Evolutionary conservation across 2,888 invertebrate genomes (phyloP).

Genomic region (Anthophora plumipes): DNA sequence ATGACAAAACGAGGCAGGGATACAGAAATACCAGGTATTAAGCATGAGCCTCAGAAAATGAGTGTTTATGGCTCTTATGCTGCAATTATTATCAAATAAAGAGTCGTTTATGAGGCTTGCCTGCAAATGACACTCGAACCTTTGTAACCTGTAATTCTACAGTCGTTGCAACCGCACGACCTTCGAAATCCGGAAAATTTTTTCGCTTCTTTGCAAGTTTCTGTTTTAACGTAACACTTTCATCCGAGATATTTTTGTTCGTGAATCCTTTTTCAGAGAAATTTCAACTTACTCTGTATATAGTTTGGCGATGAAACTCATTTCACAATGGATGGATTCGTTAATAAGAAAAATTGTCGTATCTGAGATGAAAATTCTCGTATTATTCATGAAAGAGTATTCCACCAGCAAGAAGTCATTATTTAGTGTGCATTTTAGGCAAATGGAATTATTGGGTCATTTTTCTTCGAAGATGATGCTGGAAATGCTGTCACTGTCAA

Average conservation of each 20-base stretch:
- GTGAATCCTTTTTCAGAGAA: neutral
- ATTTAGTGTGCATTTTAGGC: no score
- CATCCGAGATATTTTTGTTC: neutral
- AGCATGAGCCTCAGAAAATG: constrained; percentile 74
- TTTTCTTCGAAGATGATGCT: no score
- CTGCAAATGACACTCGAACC: constrained; percentile 79
- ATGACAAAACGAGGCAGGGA: constrained; percentile 65
- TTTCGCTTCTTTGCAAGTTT: neutral
- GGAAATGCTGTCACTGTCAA: no score
- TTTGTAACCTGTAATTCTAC: constrained; percentile 74
- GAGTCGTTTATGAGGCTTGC: constrained; percentile 77
- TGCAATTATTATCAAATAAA: constrained; percentile 83
- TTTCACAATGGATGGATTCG: no score
- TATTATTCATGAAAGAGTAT: no score
- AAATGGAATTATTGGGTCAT: no score
- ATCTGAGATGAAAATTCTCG: no score
- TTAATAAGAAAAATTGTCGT: no score
- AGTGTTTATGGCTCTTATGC: constrained; percentile 77
- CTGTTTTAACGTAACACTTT: neutral
- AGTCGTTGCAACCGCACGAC: constrained; percentile 38
- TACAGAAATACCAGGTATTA: constrained; percentile 73
- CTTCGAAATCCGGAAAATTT: constrained; percentile 60
- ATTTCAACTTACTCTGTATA: no score
- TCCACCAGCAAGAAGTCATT: no score
- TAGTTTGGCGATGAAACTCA: no score